These are phyloP conservation scores for Allobates femoralis DNA, from an alignment of 2,797 vertebrate species.

Conservation along the genomic window DNA sequence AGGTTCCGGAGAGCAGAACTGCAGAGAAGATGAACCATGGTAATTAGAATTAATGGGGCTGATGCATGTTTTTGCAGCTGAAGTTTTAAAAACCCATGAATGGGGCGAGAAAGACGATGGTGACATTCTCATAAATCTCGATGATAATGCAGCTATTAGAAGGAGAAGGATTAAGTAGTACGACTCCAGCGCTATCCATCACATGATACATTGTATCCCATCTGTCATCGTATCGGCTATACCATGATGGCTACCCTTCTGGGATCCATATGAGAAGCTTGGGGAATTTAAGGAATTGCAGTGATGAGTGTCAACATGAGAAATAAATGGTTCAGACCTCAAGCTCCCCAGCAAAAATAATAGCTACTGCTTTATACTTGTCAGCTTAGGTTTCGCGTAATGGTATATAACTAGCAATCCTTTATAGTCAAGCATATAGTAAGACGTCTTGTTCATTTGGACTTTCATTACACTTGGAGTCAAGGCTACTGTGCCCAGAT, in stretches of 20 bases:
- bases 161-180: conserved; percentile 86
- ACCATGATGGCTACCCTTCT: conserved; percentile 78
- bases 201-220: conserved; percentile 79
- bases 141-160: conserved; percentile 86
- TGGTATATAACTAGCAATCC: conserved; percentile 17
- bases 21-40: conserved; percentile 87
- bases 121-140: conserved; percentile 94
- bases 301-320: conserved; percentile 69
- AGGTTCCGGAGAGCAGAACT: conserved; percentile 86
- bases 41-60: conserved; percentile 94
- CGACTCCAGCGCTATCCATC: conserved; percentile 83
- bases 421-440: conserved; percentile 20
- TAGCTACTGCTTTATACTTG: conserved; percentile 76
- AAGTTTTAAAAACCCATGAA: conserved; percentile 83
- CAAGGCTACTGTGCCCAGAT: not conserved
- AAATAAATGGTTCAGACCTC: conserved; percentile 78
- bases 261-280: conserved; percentile 74
- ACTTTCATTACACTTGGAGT: not conserved
- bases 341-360: conserved; percentile 76
- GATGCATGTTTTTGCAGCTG: conserved; percentile 84
- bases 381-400: conserved; percentile 75
- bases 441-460: not conserved
- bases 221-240: conserved; percentile 77
- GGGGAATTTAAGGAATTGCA: conserved; percentile 78
- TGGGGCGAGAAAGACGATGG: conserved; percentile 82